These are phyloP conservation scores for Melangyna quadrimaculata DNA, from an alignment of 2,888 invertebrate genomes.

Conservation along the genomic window DNA sequence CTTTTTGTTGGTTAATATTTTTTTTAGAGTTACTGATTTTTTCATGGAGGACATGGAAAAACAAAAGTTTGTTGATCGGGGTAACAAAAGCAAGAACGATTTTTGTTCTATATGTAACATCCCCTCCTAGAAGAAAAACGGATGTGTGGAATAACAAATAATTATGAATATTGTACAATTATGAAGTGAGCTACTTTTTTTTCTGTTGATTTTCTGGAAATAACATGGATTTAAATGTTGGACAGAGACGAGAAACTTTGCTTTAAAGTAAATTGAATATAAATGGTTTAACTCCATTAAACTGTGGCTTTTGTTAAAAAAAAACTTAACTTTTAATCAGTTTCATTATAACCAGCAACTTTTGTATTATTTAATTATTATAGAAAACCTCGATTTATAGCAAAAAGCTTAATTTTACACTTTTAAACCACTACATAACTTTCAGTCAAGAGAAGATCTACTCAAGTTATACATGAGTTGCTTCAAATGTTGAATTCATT, in stretches of 20 bases:
- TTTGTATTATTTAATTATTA: not conserved
- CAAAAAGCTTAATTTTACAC: not conserved
- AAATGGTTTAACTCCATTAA: slow-evolving; percentile 25
- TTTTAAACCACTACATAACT: too few species aligned
- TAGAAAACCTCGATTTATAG: not conserved
- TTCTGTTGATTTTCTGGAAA: not conserved
- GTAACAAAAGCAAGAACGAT: not conserved
- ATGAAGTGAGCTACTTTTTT: not conserved
- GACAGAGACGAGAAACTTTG: slow-evolving; percentile 9
- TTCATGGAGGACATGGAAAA: slow-evolving; percentile 31
- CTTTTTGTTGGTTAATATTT: slow-evolving; percentile 1
- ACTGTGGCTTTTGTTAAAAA: not conserved
- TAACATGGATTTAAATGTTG: slow-evolving; percentile 13
- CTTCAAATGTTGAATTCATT: too few species aligned
- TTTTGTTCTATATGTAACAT: not conserved
- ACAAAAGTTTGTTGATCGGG: slow-evolving; percentile 49
- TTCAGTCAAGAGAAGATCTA: too few species aligned
- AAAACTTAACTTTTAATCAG: not conserved
- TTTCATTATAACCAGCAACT: not conserved
- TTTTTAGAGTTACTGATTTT: slow-evolving; percentile 24
- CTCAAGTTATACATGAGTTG: too few species aligned
- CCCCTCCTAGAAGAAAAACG: not conserved
- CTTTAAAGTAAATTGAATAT: slow-evolving; percentile 21
- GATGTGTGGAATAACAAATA: slow-evolving; percentile 1
- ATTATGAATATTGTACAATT: slow-evolving; percentile 29